phyloP scores from a whole-genome alignment of 37 sponge, comb jelly and placozoan species.

The Lycopodina hypogea region DNA sequence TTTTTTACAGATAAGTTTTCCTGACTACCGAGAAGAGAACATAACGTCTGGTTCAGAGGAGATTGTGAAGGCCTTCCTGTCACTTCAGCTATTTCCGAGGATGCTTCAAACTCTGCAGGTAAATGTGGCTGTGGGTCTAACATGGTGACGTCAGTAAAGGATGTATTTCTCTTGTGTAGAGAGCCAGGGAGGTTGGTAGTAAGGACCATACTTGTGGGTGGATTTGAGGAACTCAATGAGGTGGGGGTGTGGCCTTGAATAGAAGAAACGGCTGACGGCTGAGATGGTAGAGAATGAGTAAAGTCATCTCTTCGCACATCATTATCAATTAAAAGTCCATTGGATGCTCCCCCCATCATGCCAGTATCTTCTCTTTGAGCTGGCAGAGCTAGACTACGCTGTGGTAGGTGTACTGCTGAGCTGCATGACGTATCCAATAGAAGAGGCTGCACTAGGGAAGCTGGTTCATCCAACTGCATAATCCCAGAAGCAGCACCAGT shows the following conservation, averaged over 20 bases:
- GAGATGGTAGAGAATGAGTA: background rate
- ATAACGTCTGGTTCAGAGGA: constrained; percentile 24
- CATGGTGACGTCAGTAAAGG: background rate
- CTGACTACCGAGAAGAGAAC: constrained; percentile 20
- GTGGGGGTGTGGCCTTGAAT: background rate
- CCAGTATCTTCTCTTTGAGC: too few relatives aligned
- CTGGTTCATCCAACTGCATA: too few relatives aligned
- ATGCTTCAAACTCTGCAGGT: background rate
- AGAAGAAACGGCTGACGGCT: background rate
- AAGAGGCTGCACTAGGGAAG: too few relatives aligned
- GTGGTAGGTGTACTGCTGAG: too few relatives aligned
- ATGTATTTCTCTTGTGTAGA: background rate
- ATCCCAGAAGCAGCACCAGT: too few relatives aligned
- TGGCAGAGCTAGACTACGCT: too few relatives aligned
- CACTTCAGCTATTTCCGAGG: background rate
- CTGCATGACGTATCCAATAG: too few relatives aligned
- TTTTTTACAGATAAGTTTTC: constrained; percentile 9
- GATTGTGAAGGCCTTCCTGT: background rate
- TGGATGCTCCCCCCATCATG: too few relatives aligned
- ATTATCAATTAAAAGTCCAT: too few relatives aligned
- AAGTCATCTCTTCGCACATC: background rate
- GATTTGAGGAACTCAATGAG: background rate
- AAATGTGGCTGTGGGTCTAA: background rate
- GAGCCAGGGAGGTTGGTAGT: background rate
- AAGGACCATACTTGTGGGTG: background rate